Evolutionary conservation across 2,888 invertebrate species (phyloP).

Genomic region (Thelaira solivaga): DNA sequence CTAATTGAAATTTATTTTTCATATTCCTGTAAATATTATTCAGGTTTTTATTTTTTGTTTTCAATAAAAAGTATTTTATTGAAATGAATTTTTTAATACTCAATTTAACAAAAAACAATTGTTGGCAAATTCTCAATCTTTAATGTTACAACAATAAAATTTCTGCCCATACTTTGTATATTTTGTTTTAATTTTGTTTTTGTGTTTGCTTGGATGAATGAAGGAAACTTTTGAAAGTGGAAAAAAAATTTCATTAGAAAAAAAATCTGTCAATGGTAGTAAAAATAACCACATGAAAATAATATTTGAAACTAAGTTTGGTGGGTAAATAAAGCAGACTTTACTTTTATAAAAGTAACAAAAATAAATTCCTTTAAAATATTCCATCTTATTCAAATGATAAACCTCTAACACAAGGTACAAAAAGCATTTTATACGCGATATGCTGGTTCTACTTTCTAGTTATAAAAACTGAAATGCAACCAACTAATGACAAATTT

Average conservation of each 20-base stretch:
- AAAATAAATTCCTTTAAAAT: conserved; percentile 4
- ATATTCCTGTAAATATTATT: no score
- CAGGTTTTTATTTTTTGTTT: neutral
- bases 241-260: conserved; percentile 47
- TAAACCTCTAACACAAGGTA: conserved; percentile 29
- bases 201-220: conserved; percentile 26
- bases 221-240: conserved; percentile 50
- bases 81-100: conserved; percentile 50
- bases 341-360: neutral
- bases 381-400: conserved; percentile 17
- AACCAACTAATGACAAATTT: conserved; percentile 6
- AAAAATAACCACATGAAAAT: conserved; percentile 32
- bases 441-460: neutral
- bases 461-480: neutral
- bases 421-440: conserved; percentile 11
- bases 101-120: conserved; percentile 45
- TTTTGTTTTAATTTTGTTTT: neutral
- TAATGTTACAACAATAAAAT: neutral
- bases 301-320: conserved; percentile 35
- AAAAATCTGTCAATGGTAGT: conserved; percentile 4
- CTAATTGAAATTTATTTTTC: no score
- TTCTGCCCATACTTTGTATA: neutral
- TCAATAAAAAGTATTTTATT: conserved; percentile 20
- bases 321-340: conserved; percentile 49
- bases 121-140: conserved; percentile 24